Evolutionary conservation across 2,888 invertebrate species (phyloP), one percentile per base, ranked within the genome.

Genomic region (Sphaerophoria rueppellii): DNA sequence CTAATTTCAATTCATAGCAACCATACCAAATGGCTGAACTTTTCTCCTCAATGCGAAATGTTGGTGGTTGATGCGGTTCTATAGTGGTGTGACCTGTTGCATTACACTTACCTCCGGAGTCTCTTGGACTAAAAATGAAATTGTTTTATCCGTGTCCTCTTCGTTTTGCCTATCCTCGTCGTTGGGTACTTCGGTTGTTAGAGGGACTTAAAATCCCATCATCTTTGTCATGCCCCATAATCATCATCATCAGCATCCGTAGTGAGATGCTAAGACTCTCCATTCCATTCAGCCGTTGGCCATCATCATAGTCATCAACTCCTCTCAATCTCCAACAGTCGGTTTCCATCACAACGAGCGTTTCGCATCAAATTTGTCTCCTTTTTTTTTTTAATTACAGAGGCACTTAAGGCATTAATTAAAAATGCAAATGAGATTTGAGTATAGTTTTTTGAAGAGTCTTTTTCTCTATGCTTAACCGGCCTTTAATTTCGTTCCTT

Each of bases 401-500:
- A 58, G 75, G 75, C 79, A 76, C 79, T 83, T 80, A 76, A 65
- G 61, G 72, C 75, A 67, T 72, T 80, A 71, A 83, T 80, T 83
- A 76, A 83, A 83, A 80, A 83, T 83, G 75, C 83, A 83, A 83
- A 83, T 83, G 75, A 80, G 69, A 80, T 80, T 79, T 75, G 50
- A 70, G 58, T 67, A 24, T 24, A 75, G 46, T 79, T 74, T 82
- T 82, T 83, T 67, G 11, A 61, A 43, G 57, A 24, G 24, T 24
- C 24, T 52, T 65, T 67, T 58, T 58, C 67, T 43, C 57, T 40
- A 46, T 57, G 16, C 60, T 61, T 48, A 71, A 50, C 60, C 75
- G 60, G 69, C 16, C 72, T 67, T 58, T 55, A 82, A 76, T 76
- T 67, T 76, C 72, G 50, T 80, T 72, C 72, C 72, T 76, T 60